These are phyloP conservation scores for Hypomecis punctinalis DNA, from an alignment of 2,888 invertebrate genomes.

Conservation along the genomic window DNA sequence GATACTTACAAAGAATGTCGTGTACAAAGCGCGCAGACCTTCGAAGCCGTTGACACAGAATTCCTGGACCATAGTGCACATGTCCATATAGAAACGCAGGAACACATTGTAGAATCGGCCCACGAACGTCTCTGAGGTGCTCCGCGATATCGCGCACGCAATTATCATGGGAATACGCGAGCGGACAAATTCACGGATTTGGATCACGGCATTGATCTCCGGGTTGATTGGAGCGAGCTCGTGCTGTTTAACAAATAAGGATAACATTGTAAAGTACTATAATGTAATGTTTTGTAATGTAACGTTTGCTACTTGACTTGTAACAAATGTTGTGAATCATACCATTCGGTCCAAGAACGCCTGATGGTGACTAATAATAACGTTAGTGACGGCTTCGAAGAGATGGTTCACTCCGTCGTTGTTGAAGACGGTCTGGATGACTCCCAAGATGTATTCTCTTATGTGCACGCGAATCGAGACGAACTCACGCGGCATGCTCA, in stretches of 20 bases:
- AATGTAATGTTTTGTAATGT: too few relatives aligned
- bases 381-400: slow-evolving; percentile 51
- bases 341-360: slow-evolving; percentile 48
- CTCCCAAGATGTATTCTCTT: slow-evolving; percentile 55
- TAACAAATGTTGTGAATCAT: too few relatives aligned
- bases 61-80: slow-evolving; percentile 59
- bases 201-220: slow-evolving; percentile 44
- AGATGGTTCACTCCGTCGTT: slow-evolving; percentile 35
- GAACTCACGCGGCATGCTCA: slow-evolving; percentile 59
- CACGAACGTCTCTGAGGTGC: slow-evolving; percentile 47
- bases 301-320: too few relatives aligned
- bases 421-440: slow-evolving; percentile 48
- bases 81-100: slow-evolving; percentile 59
- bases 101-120: slow-evolving; percentile 62
- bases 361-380: slow-evolving; percentile 50
- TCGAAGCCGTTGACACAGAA: slow-evolving; percentile 55
- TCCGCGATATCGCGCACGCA: slow-evolving; percentile 55
- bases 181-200: slow-evolving; percentile 56
- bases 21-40: slow-evolving; percentile 37
- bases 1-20: slow-evolving; percentile 27
- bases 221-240: slow-evolving; percentile 47
- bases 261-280: too few relatives aligned
- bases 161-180: slow-evolving; percentile 61
- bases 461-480: slow-evolving; percentile 53
- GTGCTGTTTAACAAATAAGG: neutral